Evolutionary conservation across 1,140 invertebrate species (phyloP).

Genomic region (Oreohelix idahoensis): DNA sequence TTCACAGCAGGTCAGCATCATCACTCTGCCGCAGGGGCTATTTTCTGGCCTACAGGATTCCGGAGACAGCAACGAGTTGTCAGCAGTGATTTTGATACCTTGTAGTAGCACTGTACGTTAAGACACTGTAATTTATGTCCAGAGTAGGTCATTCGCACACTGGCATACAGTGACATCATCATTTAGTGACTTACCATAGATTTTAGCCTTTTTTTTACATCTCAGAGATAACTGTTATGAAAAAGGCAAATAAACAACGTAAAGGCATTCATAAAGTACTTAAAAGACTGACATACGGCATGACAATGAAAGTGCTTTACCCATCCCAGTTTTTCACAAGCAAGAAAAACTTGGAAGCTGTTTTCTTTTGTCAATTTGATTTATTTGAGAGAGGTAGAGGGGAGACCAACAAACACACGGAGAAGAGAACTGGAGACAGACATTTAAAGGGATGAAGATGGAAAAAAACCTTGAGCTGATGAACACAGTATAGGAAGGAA

Average conservation of each 20-base stretch:
- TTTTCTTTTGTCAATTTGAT: no score
- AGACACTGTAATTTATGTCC: neutral
- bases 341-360: no score
- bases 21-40: constrained; percentile 44
- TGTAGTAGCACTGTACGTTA: constrained; percentile 27
- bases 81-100: constrained; percentile 50
- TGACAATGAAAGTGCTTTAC: no score
- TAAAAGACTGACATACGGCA: no score
- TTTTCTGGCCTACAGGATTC: constrained; percentile 50
- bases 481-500: no score
- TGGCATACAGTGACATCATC: neutral
- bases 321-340: no score
- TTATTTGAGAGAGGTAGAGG: no score
- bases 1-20: constrained; percentile 39
- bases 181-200: neutral
- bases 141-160: neutral
- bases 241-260: neutral
- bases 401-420: no score
- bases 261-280: neutral
- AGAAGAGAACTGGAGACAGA: no score
- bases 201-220: constrained; percentile 14
- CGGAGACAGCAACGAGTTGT: constrained; percentile 39
- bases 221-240: neutral
- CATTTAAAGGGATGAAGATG: no score
- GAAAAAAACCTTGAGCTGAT: no score